Base-by-base conservation (phyloP, 2,113 vertebrate species). In the Sinocyclocheilus maitianheensis region DNA sequence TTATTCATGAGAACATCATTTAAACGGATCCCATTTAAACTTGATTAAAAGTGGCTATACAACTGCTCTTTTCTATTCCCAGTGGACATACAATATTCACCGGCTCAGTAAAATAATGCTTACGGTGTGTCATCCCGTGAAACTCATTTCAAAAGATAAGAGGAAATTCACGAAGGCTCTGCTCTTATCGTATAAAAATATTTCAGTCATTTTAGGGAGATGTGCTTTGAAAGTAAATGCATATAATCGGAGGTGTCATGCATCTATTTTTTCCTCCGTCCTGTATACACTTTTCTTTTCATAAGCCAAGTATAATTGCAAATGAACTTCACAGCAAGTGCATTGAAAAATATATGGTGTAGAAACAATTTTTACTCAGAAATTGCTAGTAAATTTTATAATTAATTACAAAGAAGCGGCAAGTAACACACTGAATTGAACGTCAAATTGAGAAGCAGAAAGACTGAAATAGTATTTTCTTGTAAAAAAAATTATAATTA, bases 1-100 rank as follows among this genome's bases (percentile, higher is more conserved):
- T 43, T 86, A 92, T 92, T 92, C 89, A 93, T 91, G 81, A 79
- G 69, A 87, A 89, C 86, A 91, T 90, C 84, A 88, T 74, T 72
- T 92, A 84, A 82, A 86, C 65, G 85, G 89, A 91, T 90, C 90
- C 90, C 85, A 91, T 91, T 91, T 86, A 89, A 81, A 46, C 85
- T 18, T 89, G 86, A 89, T 91, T 87, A 83, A 82, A 82, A 22
- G 43, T 67, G 79, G n/a, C 43, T 48, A 81, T 87, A 88, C 88
- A 86, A 53, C 67, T 87, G 69, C 69, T 62, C 53, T 79, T 26
- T 77, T 87, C 62, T 84, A 88, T 84, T 89, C 37, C 40, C 48
- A 18, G 20, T 74, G 78, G 77, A 79, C 77, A 80, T 74, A 75
- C 43, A 81, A 22, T 74, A 62, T 74, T 72, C 37, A 80, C 51